These are phyloP conservation scores for Fundulus diaphanus DNA, from an alignment of 2,797 vertebrate species.

Conservation along the genomic window DNA sequence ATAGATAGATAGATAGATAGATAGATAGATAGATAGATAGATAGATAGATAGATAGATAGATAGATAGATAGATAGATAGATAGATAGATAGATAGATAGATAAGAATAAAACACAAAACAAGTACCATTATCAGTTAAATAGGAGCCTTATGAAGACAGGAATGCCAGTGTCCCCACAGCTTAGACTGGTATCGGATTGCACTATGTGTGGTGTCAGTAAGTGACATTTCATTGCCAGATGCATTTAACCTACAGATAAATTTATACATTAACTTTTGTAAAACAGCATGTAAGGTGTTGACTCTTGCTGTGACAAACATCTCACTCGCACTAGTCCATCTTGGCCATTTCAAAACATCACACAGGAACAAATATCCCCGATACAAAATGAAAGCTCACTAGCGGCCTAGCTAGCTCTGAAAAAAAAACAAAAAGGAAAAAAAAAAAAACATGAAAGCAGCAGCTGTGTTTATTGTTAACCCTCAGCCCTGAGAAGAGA, in stretches of 20 bases:
- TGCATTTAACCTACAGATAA: too few species aligned
- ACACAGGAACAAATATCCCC: conserved; percentile 55
- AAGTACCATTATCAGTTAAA: too few species aligned
- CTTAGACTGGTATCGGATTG: too few species aligned
- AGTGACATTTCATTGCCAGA: too few species aligned
- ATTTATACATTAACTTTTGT: too few species aligned
- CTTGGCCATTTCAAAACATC: not conserved
- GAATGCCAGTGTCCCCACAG: too few species aligned
- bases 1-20: not conserved
- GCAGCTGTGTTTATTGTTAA: conserved; percentile 61
- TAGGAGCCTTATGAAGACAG: too few species aligned
- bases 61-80: not conserved
- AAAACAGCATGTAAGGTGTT: too few species aligned
- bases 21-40: conserved; percentile 5
- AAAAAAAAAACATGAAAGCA: conserved; percentile 65
- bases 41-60: conserved; percentile 7
- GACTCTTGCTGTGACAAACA: too few species aligned
- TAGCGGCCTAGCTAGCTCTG: conserved; percentile 33
- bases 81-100: not conserved
- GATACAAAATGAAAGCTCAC: conserved; percentile 61
- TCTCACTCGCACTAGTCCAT: too few species aligned
- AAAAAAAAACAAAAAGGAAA: conserved; percentile 63
- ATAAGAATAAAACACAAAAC: too few species aligned
- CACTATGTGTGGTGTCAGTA: too few species aligned
- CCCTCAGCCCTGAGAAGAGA: conserved; percentile 57